Percentiles rank a stretch among this genome's conserved stretches.
Conservation (phyloP, 2,113 vertebrate genomes). For the Labeo rohita region DNA sequence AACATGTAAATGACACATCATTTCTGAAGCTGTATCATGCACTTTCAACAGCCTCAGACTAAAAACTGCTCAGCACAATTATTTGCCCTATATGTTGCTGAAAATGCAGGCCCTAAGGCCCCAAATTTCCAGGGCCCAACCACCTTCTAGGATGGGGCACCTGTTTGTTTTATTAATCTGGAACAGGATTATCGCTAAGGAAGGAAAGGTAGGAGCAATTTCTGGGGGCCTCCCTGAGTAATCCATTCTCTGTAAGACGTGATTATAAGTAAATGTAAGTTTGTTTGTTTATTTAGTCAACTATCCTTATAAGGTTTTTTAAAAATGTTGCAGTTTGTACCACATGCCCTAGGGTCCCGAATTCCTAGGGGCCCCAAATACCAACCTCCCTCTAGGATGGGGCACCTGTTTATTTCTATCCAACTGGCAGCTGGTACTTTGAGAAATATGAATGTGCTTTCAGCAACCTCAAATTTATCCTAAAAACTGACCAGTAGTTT, state of each 20-base stretch:
- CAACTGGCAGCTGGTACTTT: no score
- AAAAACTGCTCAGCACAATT: neutral
- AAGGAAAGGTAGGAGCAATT: neutral
- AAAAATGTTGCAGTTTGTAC: neutral
- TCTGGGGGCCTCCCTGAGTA: no score
- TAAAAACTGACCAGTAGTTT: no score
- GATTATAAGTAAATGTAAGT: neutral
- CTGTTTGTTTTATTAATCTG: neutral
- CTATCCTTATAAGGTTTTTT: neutral
- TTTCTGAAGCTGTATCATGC: neutral
- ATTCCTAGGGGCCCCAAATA: neutral
- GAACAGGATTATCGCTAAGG: neutral
- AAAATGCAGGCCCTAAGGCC: neutral
- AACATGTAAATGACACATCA: neutral
- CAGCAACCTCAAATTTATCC: no score
- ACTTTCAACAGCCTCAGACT: neutral
- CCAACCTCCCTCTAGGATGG: neutral
- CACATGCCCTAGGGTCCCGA: neutral
- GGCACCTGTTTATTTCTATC: neutral
- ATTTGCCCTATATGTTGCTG: neutral
- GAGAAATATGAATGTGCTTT: no score
- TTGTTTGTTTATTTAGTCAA: neutral
- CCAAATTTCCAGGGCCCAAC: neutral
- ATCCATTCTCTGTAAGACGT: neutral
- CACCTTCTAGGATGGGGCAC: neutral